Percentiles rank a stretch among this genome's conserved stretches.
Evolutionary conservation across 2,797 vertebrate species (phyloP).

Genomic region (Ctenochaetus hawaiiensis): DNA sequence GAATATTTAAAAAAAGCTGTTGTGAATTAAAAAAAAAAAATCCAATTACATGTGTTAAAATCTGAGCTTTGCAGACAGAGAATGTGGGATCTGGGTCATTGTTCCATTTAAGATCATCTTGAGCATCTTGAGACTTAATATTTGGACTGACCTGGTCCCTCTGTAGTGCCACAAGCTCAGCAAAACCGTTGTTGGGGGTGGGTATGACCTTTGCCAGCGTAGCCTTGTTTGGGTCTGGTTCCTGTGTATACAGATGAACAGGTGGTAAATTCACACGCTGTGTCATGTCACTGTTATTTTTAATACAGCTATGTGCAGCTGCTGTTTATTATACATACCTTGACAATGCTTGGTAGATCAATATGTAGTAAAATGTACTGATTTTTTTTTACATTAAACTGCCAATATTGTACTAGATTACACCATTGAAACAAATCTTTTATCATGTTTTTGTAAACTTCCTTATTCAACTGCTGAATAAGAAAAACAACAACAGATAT

Average conservation of each 20-base stretch:
- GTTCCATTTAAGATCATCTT: slow-evolving; percentile 19
- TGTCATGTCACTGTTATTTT: slow-evolving; percentile 26
- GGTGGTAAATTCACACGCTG: slow-evolving; percentile 56
- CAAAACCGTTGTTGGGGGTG: slow-evolving; percentile 95
- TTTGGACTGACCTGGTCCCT: slow-evolving; percentile 89
- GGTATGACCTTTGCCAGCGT: slow-evolving; percentile 94
- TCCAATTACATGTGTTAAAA: not conserved
- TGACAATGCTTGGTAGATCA: slow-evolving; percentile 9
- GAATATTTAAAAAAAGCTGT: not conserved
- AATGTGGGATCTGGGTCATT: slow-evolving; percentile 1
- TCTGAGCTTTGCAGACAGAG: not conserved
- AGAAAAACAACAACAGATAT: not conserved
- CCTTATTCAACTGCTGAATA: not conserved
- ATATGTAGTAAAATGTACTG: not conserved
- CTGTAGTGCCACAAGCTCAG: slow-evolving; percentile 92
- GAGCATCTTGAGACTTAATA: not conserved
- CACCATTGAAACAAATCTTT: not conserved
- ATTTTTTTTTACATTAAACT: not conserved
- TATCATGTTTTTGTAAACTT: not conserved
- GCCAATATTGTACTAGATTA: not conserved
- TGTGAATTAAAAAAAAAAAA: not conserved
- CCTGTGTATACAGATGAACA: slow-evolving; percentile 82
- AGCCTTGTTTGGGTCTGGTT: slow-evolving; percentile 89
- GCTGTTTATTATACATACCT: not conserved
- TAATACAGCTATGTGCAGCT: not conserved